These are phyloP conservation scores for Plutomurus gul DNA, from an alignment of 1,140 invertebrate species.

Conservation along the genomic window DNA sequence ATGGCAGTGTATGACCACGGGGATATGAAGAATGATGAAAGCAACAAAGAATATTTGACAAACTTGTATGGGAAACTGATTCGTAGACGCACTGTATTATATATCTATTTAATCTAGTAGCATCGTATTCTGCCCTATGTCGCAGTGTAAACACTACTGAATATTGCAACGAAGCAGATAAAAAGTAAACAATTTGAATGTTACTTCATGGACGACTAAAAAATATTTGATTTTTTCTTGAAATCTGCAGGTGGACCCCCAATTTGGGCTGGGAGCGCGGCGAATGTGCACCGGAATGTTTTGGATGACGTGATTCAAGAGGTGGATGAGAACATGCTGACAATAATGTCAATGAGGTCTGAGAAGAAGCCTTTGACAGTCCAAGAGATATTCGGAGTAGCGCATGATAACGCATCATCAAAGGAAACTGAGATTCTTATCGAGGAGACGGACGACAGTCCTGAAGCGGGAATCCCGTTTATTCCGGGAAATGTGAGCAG, in stretches of 20 bases:
- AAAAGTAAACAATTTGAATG: no score
- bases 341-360: constrained; percentile 59
- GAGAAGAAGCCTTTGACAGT: constrained; percentile 44
- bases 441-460: no score
- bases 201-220: background rate
- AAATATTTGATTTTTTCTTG: background rate
- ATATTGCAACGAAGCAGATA: no score
- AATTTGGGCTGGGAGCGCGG: constrained; percentile 35
- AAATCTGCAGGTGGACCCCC: background rate
- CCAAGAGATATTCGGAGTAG: constrained; percentile 46
- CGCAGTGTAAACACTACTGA: no score
- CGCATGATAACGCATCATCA: no score
- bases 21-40: no score
- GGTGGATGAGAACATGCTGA: constrained; percentile 53
- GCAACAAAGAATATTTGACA: no score
- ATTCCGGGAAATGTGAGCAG: background rate
- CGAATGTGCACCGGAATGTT: constrained; percentile 34
- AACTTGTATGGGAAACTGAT: no score
- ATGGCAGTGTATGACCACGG: no score
- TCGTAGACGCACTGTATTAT: no score
- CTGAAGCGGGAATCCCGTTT: background rate
- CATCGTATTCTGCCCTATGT: no score
- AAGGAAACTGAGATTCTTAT: background rate
- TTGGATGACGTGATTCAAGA: constrained; percentile 52
- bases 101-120: no score